Conservation (phyloP, 2,113 vertebrate genomes). For the Mobula hypostoma region DNA sequence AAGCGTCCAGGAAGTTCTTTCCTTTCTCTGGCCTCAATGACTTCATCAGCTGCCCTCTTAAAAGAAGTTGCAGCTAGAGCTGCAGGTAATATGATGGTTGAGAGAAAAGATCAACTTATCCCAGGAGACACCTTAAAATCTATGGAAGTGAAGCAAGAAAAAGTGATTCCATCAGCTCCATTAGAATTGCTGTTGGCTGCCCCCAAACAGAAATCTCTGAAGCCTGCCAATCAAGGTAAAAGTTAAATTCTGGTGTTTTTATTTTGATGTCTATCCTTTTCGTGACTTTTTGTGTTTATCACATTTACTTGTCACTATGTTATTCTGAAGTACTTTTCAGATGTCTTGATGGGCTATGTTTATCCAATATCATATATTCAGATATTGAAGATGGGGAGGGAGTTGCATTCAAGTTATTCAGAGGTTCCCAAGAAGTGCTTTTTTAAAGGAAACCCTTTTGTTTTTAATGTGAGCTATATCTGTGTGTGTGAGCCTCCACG, state of each 20-base stretch:
- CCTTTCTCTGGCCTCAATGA: constrained; percentile 93
- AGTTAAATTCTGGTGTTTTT: background rate
- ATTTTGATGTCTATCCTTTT: background rate
- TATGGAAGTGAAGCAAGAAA: constrained; percentile 86
- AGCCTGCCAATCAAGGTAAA: constrained; percentile 75
- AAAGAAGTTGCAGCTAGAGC: constrained; percentile 96
- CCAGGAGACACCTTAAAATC: constrained; percentile 79
- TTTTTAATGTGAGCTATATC: background rate
- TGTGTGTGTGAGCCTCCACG: background rate
- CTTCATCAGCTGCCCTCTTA: constrained; percentile 91
- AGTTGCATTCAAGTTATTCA: background rate
- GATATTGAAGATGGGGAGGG: background rate
- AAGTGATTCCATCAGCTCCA: constrained; percentile 71
- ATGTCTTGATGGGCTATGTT: background rate
- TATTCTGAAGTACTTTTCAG: background rate
- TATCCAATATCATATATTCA: background rate
- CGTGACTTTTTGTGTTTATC: background rate
- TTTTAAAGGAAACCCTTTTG: background rate
- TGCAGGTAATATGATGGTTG: constrained; percentile 83
- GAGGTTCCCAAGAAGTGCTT: background rate
- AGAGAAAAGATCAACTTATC: constrained; percentile 76
- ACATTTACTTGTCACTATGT: background rate
- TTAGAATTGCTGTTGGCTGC: constrained; percentile 83
- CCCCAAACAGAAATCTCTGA: constrained; percentile 78
- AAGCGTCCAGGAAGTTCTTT: constrained; percentile 80